Base-by-base conservation (phyloP, 2,113 vertebrate species). In the Osmerus mordax region DNA sequence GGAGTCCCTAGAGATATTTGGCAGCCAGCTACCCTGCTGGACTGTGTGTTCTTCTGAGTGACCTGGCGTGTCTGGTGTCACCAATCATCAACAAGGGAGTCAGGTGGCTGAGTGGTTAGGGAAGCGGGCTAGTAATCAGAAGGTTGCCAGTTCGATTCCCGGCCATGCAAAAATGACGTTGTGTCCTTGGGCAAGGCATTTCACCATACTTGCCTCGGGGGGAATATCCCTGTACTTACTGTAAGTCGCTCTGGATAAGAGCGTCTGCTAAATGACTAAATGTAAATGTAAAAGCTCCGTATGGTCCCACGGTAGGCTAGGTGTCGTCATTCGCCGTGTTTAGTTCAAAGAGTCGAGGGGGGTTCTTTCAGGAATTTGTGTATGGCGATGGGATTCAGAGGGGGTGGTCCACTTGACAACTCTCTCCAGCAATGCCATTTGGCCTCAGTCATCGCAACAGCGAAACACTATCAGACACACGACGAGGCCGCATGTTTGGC, bases 1-100 rank as follows among this genome's bases (percentile, higher is more conserved):
- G 15, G 55, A 14, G 70, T 36, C 78, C 86, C 84, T 73, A 23
- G 70, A 72, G 84, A 74, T 47, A 0, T 75, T 73, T 80, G 82
- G 81, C 69, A 75, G 76, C 67, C 70, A 79, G 74, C 74, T 73
- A 66, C 54, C 41, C 6, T 25, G 25, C 66, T 63, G 19, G 74
- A 67, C 83, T 69, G 69, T 70, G 51, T 52, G 71, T 59, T 69
- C 21, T 13, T 41, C 28, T 9, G 63, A 14, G 47, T 71, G 32
- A 65, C 54, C 70, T 71, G 58, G 23, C 54, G 25, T 68, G 64
- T 76, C 73, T 2, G 14, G 59, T 63, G 70, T n/a, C n/a, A n/a
- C n/a, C n/a, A n/a, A n/a, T n/a, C n/a, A n/a, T n/a, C n/a, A n/a
- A n/a, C n/a, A n/a, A n/a, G n/a, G n/a, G n/a, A n/a, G n/a, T n/a